Percentiles rank a stretch among this genome's conserved stretches.
phyloP scores from a whole-genome alignment of 2,797 vertebrate species.

The Mus spretus region DNA sequence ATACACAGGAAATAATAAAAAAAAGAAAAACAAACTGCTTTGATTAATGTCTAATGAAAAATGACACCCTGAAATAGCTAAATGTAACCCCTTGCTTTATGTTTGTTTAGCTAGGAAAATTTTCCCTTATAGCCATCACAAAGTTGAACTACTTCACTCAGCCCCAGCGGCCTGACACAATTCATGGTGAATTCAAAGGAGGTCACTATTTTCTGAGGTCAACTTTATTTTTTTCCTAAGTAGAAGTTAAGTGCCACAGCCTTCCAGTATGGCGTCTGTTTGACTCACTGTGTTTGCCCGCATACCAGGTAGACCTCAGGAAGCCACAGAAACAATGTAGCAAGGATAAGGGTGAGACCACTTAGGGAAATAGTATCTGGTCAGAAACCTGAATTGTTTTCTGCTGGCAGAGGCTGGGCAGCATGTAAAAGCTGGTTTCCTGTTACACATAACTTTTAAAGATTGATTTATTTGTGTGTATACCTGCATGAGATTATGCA shows the following conservation, averaged over 20 bases:
- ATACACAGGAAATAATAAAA: neutral
- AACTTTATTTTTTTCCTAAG: neutral
- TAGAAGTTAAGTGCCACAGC: neutral
- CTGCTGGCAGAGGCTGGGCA: neutral
- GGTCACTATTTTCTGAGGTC: neutral
- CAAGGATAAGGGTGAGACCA: accelerated
- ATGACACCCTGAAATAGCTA: neutral
- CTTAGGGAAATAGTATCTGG: neutral
- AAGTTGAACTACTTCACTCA: neutral
- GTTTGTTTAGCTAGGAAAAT: neutral
- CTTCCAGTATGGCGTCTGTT: neutral
- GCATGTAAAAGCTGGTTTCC: neutral
- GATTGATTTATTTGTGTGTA: neutral
- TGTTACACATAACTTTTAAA: neutral
- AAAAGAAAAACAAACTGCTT: neutral
- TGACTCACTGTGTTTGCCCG: accelerated
- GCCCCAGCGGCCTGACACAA: neutral
- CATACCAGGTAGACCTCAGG: neutral
- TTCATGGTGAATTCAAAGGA: neutral
- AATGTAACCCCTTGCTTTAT: neutral
- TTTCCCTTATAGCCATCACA: neutral
- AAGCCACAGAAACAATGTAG: neutral
- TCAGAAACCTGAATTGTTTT: neutral
- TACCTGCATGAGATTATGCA: no score
- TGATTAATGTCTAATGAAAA: slow-evolving; percentile 13